Evolutionary conservation across 2,113 vertebrate genomes (phyloP).

Genomic region (Myrmecobius fasciatus): DNA sequence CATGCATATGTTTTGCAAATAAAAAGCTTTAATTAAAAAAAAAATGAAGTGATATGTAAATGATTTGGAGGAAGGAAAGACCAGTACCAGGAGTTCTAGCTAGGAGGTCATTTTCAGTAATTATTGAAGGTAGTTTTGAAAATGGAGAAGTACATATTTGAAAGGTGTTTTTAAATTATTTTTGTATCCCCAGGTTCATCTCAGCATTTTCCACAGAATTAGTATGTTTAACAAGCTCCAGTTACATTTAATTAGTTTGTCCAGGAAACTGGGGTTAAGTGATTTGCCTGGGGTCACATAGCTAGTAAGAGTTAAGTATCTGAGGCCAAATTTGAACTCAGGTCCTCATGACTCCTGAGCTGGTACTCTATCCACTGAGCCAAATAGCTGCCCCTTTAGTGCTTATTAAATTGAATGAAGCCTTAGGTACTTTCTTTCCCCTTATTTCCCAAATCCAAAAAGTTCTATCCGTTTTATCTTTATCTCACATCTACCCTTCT

Average conservation of each 20-base stretch:
- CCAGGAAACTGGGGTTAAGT: no score
- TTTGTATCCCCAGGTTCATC: neutral
- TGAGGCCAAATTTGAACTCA: no score
- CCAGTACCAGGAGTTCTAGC: neutral
- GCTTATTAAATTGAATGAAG: neutral
- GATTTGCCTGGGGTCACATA: no score
- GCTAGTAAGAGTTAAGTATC: no score
- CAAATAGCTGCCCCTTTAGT: neutral
- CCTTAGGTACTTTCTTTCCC: neutral
- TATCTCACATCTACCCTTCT: neutral
- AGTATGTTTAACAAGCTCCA: neutral
- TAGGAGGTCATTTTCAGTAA: neutral
- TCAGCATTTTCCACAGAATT: neutral
- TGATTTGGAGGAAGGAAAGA: neutral
- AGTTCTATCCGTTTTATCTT: neutral
- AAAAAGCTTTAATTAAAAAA: no score
- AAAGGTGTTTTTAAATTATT: neutral
- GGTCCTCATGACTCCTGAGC: no score
- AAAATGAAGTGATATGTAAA: conserved; percentile 21
- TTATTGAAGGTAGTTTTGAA: neutral
- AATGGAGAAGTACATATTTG: neutral
- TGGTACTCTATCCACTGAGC: no score
- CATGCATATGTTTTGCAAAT: no score
- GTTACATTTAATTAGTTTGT: no score
- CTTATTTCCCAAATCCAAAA: neutral